Base-by-base conservation (phyloP, 2,797 vertebrate genomes). In the Falco berigora region DNA sequence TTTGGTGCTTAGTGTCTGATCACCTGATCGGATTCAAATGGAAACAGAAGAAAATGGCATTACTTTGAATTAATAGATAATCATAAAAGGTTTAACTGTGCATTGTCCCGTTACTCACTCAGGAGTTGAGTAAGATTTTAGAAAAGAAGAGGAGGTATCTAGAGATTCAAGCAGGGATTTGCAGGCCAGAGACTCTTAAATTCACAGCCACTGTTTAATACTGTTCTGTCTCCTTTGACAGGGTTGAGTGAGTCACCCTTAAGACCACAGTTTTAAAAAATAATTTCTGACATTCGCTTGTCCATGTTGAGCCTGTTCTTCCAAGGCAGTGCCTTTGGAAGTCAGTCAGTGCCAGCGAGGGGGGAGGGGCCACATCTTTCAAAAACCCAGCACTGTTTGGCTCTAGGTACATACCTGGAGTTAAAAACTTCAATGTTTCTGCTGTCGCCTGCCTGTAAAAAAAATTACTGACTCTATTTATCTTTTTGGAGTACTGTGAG, bases 1-100 rank as follows among this genome's bases (percentile, higher is more conserved):
- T 91, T 96, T 49, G 40, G 44, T 72, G 77, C 77, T 95, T 94
- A 83, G 58, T 62, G 67, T 91, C 80, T 77, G 91, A 77, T 91
- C 77, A 89, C 69, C 88, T 90, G 90, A 88, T 91, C 14, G 5
- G 6, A 27, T 88, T 96, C 81, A 84, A 94, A 94, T 74, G 52
- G 83, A 93, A 97, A 92, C 73, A 95, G 90, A 86, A 76, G 62
- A 75, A 95, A 94, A 76, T 50, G 53, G 21, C 53, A 82, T 91
- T 93, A 73, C 63, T 96, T 93, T 82, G 91, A 94, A 55, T 94
- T 87, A 96, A 94, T 82, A 87, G 59, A 34, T 89, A 73, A 84
- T 96, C 88, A 86, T 91, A 95, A 88, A 82, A 58, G 56, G 47
- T 92, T 97, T 97, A 90, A 72, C 81, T 92, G 86, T 92, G 86